Conservation (phyloP, 2,113 vertebrate species). For the Callopanchax toddi region DNA sequence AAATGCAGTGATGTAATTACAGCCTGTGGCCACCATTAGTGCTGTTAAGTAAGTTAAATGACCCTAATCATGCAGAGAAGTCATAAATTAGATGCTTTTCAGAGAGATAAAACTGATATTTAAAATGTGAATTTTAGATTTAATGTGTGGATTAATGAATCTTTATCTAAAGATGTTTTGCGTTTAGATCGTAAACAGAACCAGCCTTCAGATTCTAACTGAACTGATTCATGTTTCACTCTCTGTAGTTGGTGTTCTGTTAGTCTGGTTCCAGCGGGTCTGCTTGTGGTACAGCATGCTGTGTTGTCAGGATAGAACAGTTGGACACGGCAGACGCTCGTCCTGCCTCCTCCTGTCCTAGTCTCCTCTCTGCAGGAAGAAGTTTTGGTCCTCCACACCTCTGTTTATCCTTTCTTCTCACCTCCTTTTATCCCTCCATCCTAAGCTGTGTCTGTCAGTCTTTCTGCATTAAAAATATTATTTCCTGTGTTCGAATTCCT, state of each 20-base stretch:
- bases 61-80: too few species aligned
- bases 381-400: constrained; percentile 58
- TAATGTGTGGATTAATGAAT: too few species aligned
- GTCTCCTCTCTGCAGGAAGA: constrained; percentile 58
- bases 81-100: too few species aligned
- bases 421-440: constrained; percentile 37
- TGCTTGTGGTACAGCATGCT: constrained; percentile 35
- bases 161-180: too few species aligned
- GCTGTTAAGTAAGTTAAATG: too few species aligned
- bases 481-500: background rate
- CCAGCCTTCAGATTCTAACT: constrained; percentile 27
- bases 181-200: too few species aligned
- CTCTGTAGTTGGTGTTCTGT: constrained; percentile 35
- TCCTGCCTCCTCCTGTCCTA: constrained; percentile 61
- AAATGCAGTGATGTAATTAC: too few species aligned
- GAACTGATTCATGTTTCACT: constrained; percentile 50
- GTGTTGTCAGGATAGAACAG: constrained; percentile 56
- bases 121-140: too few species aligned
- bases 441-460: constrained; percentile 12
- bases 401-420: constrained; percentile 42
- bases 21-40: too few species aligned
- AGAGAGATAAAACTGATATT: too few species aligned
- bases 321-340: constrained; percentile 70
- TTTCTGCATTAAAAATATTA: constrained; percentile 12
- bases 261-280: constrained; percentile 28